Conservation (phyloP, 2,888 invertebrate species). For the Nemotelus pantherinus region DNA sequence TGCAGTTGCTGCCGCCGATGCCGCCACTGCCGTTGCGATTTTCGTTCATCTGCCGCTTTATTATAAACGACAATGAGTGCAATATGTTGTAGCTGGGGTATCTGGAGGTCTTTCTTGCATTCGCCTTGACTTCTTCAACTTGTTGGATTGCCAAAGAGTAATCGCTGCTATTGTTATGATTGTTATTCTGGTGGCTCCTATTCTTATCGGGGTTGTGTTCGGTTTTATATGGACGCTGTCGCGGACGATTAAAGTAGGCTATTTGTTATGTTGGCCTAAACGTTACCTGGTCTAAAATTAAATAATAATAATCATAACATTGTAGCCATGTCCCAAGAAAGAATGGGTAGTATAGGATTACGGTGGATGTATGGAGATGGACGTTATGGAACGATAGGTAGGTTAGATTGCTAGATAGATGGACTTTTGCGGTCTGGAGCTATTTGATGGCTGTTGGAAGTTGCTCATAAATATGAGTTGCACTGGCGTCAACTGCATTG, state of each 20-base stretch:
- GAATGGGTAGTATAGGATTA: neutral
- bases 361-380: neutral
- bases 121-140: constrained; percentile 42
- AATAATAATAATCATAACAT: constrained; percentile 48
- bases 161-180: constrained; percentile 42
- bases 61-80: constrained; percentile 33
- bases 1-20: neutral
- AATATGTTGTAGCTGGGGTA: constrained; percentile 37
- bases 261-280: constrained; percentile 43
- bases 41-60: constrained; percentile 15
- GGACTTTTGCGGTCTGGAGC: no score
- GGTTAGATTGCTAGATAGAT: no score
- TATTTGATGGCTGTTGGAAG: no score
- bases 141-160: constrained; percentile 37
- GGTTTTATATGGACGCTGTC: constrained; percentile 33
- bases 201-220: constrained; percentile 19
- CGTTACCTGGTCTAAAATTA: constrained; percentile 45
- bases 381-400: no score
- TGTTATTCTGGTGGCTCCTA: constrained; percentile 44
- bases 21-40: neutral
- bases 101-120: constrained; percentile 36
- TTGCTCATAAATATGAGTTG: no score
- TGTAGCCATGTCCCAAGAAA: constrained; percentile 18
- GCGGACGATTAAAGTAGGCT: constrained; percentile 25
- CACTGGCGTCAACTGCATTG: no score